Conservation (phyloP, 2,797 vertebrate species). For the Etheostoma nigrum region DNA sequence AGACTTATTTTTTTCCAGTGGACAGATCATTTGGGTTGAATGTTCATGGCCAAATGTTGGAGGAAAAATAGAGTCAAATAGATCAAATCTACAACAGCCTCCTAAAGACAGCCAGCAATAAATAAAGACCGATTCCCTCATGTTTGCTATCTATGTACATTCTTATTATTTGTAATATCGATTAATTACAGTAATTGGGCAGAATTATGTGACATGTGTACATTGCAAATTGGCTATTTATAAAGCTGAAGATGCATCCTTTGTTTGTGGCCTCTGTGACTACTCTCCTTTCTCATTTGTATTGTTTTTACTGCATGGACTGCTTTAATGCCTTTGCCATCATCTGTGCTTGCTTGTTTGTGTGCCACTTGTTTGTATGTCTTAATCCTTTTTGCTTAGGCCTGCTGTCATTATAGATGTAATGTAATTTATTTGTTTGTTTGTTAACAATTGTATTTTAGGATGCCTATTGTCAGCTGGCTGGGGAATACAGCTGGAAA, state of each 20-base stretch:
- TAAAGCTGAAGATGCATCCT: neutral
- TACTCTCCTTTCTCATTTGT: too few relatives aligned
- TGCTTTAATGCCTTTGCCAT: too few relatives aligned
- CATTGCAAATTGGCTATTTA: neutral
- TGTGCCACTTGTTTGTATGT: too few relatives aligned
- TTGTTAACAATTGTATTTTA: too few relatives aligned
- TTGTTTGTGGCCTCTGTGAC: neutral
- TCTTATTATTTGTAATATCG: neutral
- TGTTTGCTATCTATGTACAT: neutral
- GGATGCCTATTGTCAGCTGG: too few relatives aligned
- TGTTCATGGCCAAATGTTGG: neutral
- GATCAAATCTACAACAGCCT: neutral
- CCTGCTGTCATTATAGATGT: too few relatives aligned
- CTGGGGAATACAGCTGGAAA: too few relatives aligned
- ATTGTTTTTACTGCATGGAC: too few relatives aligned
- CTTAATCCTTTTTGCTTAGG: too few relatives aligned
- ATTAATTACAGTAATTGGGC: neutral
- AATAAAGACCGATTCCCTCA: neutral
- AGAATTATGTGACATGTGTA: neutral
- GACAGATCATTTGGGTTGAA: neutral
- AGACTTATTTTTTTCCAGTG: constrained; percentile 10
- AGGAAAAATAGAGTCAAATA: neutral
- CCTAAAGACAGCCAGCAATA: neutral
- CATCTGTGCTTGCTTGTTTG: too few relatives aligned
- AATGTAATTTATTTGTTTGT: too few relatives aligned